A percentile compares a stretch with the other conserved stretches of the same genome.
phyloP scores from a whole-genome alignment of 2,888 invertebrate genomes.

The Biston betularia region DNA sequence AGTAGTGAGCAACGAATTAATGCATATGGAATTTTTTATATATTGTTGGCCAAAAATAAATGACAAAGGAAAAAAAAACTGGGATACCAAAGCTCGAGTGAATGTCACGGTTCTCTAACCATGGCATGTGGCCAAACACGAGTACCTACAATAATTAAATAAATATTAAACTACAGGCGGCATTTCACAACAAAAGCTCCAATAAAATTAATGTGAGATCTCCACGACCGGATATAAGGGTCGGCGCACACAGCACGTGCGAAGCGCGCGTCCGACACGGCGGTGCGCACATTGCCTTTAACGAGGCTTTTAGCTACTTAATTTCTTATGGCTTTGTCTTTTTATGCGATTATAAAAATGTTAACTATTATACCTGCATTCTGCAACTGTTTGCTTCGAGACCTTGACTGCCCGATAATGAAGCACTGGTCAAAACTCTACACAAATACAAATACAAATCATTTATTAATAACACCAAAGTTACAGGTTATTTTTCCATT shows the following conservation, averaged over 20 bases:
- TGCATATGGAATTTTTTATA: too few relatives aligned
- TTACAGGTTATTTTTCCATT: too few relatives aligned
- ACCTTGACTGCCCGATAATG: too few relatives aligned
- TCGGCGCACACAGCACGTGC: constrained; percentile 48
- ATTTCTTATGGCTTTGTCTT: constrained; percentile 1
- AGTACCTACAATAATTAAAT: neutral
- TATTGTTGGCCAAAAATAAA: too few relatives aligned
- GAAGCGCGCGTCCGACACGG: constrained; percentile 32
- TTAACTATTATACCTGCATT: too few relatives aligned
- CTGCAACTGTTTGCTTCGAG: too few relatives aligned
- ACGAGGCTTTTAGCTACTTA: constrained; percentile 1
- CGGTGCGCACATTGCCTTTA: constrained; percentile 17
- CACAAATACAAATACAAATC: too few relatives aligned
- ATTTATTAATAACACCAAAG: too few relatives aligned
- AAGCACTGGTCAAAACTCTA: too few relatives aligned
- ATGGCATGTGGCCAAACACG: neutral
- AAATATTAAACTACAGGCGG: constrained; percentile 3
- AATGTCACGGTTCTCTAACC: neutral
- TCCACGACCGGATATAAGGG: constrained; percentile 44
- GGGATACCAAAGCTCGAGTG: neutral
- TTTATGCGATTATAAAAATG: neutral
- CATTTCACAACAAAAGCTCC: constrained; percentile 8
- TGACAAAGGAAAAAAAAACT: too few relatives aligned
- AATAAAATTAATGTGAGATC: constrained; percentile 17
- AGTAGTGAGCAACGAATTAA: too few relatives aligned